Percentiles rank a stretch among this genome's conserved stretches.
Evolutionary conservation across 2,888 invertebrate species (phyloP).

Genomic region (Zele albiditarsus): DNA sequence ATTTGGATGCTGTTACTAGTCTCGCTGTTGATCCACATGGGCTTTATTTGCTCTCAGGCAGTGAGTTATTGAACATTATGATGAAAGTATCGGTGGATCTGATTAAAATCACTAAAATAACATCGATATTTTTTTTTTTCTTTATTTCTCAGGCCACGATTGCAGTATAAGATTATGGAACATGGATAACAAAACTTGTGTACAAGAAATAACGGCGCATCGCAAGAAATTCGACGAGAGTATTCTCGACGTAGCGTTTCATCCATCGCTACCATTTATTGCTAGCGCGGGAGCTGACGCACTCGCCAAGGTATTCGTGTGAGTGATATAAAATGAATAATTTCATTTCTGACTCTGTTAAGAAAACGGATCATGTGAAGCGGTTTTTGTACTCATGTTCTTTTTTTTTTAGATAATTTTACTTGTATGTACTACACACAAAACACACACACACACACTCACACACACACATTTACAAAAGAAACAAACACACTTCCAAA

Average conservation of each 20-base stretch:
- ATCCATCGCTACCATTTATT: conserved; percentile 98
- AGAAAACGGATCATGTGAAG: conserved; percentile 48
- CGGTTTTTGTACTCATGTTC: conserved; percentile 71
- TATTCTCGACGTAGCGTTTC: conserved; percentile 99
- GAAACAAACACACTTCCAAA: conserved; percentile 50
- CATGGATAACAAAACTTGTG: conserved; percentile 98
- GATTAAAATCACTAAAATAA: not conserved
- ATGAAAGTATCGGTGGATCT: not conserved
- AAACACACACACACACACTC: not conserved
- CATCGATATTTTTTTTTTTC: not conserved
- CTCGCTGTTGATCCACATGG: conserved; percentile 99
- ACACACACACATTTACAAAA: conserved; percentile 46
- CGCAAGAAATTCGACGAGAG: conserved; percentile 99
- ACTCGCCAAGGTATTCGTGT: conserved; percentile 98
- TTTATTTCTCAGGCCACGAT: conserved; percentile 83
- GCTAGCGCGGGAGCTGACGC: conserved; percentile 99
- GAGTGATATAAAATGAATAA: conserved; percentile 53
- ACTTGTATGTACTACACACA: conserved; percentile 67
- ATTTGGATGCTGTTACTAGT: conserved; percentile 98
- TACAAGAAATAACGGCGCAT: conserved; percentile 99
- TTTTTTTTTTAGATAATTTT: conserved; percentile 64
- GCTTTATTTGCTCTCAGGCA: conserved; percentile 97
- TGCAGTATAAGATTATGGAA: conserved; percentile 99
- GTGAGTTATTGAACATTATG: conserved; percentile 72
- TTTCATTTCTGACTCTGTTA: conserved; percentile 57